Evolutionary conservation across 2,888 invertebrate genomes (phyloP).

Genomic region (Drosophila mimica): DNA sequence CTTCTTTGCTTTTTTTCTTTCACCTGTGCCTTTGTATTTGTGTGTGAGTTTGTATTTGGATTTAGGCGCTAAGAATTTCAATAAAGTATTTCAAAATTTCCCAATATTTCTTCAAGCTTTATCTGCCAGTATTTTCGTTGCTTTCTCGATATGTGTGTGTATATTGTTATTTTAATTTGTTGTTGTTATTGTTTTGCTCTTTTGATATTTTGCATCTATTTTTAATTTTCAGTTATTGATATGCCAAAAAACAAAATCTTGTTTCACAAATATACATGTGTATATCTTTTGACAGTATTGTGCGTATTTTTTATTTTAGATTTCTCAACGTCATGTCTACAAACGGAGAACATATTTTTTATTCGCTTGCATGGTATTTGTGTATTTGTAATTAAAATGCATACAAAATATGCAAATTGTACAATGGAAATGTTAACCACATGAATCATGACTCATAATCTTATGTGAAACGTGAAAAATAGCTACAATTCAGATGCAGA

Average conservation of each 20-base stretch:
- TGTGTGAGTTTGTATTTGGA: conserved; percentile 19
- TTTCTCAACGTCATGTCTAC: conserved; percentile 59
- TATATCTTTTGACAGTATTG: conserved; percentile 24
- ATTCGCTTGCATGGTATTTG: conserved; percentile 6
- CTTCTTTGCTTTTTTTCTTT: conserved; percentile 31
- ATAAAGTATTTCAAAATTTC: conserved; percentile 50
- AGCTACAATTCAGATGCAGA: conserved; percentile 19
- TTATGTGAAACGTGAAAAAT: conserved; percentile 49
- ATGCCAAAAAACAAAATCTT: conserved; percentile 70
- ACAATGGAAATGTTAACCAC: conserved; percentile 1
- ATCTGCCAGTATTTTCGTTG: conserved; percentile 42
- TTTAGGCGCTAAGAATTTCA: conserved; percentile 36
- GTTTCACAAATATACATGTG: conserved; percentile 13
- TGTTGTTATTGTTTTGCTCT: conserved; percentile 43
- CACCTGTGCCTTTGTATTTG: conserved; percentile 41
- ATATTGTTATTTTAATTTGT: conserved; percentile 37
- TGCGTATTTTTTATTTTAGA: conserved; percentile 52
- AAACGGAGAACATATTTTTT: conserved; percentile 36
- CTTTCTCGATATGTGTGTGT: conserved; percentile 20
- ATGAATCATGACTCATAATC: conserved; percentile 29
- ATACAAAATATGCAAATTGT: not conserved
- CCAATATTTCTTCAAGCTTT: conserved; percentile 46
- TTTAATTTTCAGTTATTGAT: conserved; percentile 82
- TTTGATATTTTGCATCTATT: conserved; percentile 63
- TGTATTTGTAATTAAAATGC: conserved; percentile 1